Evolutionary conservation across 2,888 invertebrate genomes (phyloP).

Genomic region (Monoplex corrugatus): DNA sequence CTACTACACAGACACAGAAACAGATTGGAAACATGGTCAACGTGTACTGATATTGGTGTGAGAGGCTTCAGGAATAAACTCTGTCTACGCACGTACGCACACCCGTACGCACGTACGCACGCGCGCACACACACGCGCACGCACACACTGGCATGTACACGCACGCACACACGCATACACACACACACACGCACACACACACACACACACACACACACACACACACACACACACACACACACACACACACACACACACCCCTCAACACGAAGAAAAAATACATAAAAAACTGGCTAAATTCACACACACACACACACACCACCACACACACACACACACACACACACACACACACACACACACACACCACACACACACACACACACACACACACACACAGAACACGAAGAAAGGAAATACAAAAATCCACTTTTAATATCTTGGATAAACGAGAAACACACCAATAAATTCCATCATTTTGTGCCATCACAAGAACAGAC

Average conservation of each 20-base stretch:
- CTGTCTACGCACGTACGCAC: not conserved
- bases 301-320: no score
- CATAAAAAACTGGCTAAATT: no score
- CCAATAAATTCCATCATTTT: no score
- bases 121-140: not conserved
- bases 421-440: no score
- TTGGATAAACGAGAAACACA: no score
- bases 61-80: no score
- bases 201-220: constrained; percentile 11
- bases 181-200: not conserved
- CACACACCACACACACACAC: not conserved
- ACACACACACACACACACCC: not conserved
- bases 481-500: no score
- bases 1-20: no score
- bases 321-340: not conserved
- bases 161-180: constrained; percentile 11
- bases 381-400: not conserved
- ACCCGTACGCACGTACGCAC: not conserved
- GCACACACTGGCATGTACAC: constrained; percentile 6
- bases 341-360: not conserved
- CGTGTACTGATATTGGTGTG: not conserved
- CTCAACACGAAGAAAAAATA: no score
- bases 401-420: no score
- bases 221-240: not conserved
- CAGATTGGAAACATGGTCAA: no score